phyloP scores from a whole-genome alignment of 2,888 invertebrate species.

The Alloscopus bannaensis region DNA sequence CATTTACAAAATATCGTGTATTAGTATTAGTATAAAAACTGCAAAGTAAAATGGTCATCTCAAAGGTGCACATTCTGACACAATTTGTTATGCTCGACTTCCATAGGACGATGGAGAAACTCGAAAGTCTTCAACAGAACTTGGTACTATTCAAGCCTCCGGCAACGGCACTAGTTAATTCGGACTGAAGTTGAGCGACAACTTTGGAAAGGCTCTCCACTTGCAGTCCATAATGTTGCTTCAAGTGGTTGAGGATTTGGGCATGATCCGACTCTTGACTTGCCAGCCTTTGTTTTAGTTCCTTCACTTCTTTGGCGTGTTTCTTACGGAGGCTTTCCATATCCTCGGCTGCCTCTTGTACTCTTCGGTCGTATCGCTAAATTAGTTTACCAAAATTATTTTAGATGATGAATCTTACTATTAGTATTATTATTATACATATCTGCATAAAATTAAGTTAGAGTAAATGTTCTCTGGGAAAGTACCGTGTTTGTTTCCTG shows the following conservation, averaged over 20 bases:
- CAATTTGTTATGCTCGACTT: too few relatives aligned
- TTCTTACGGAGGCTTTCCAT: slow-evolving; percentile 33
- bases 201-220: slow-evolving; percentile 26
- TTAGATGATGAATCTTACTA: too few relatives aligned
- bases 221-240: slow-evolving; percentile 30
- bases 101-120: too few relatives aligned
- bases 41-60: too few relatives aligned
- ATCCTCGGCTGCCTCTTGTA: slow-evolving; percentile 35
- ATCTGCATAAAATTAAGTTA: background rate
- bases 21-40: too few relatives aligned
- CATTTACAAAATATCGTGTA: too few relatives aligned
- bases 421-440: background rate
- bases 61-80: too few relatives aligned
- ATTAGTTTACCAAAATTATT: background rate
- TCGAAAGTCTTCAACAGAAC: too few relatives aligned
- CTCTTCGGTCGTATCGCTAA: slow-evolving; percentile 47
- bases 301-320: slow-evolving; percentile 28
- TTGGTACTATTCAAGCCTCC: too few relatives aligned
- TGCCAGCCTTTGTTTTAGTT: slow-evolving; percentile 25
- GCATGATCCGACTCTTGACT: slow-evolving; percentile 32
- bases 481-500: slow-evolving; percentile 42
- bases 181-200: slow-evolving; percentile 26
- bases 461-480: background rate
- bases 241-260: slow-evolving; percentile 20
- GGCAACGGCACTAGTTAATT: slow-evolving; percentile 5